Base-by-base conservation (phyloP, 1,140 invertebrate genomes). In the Lucilia sericata region DNA sequence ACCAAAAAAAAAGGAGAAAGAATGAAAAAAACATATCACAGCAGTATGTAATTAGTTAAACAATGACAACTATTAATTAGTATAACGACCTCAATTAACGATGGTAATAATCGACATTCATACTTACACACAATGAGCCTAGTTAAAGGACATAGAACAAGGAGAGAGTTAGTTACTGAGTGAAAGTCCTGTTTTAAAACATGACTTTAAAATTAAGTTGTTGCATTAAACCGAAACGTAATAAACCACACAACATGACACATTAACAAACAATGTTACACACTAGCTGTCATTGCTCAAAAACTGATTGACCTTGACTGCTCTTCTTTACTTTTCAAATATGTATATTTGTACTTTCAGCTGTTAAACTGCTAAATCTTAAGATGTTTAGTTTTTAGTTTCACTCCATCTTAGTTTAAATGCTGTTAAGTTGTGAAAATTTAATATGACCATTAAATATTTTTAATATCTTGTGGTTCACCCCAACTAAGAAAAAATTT, bases 161-260 rank as follows among this genome's bases (percentile, higher is more conserved):
- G 51, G 17, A 55, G 51, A 55, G 51, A 55, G 51, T 55, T 55
- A 55, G 51, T 55, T 14, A 55, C 51, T 55, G 21, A 70, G 19
- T 25, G 65, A 70, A 70, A 70, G 65, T 70, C 65, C 19, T 7
- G 3, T 70, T 21, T 70, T 70, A 21, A 21, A 25, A 70, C 65
- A 70, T 21, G 65, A 25, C 21, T 70, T 70, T 70, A 49, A 76
- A 36, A 80, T 80, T 21, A 80, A 80, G 42, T 80, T 80, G 42
- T 80, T 60, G 14, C 55, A 49, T 80, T 80, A 51, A 76, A 36
- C 21, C 74, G n/a, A 34, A 76, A 76, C 42, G 42, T 80, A 49
- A 80, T 80, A 80, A 80, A 80, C 76, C 76, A 80, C 76, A 80
- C 76, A 80, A 80, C 76, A 80, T 80, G 76, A 80, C 76, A 80